Percentiles rank a stretch among this genome's conserved stretches.
Conservation (phyloP, 2,797 vertebrate genomes). For the Thaleichthys pacificus region DNA sequence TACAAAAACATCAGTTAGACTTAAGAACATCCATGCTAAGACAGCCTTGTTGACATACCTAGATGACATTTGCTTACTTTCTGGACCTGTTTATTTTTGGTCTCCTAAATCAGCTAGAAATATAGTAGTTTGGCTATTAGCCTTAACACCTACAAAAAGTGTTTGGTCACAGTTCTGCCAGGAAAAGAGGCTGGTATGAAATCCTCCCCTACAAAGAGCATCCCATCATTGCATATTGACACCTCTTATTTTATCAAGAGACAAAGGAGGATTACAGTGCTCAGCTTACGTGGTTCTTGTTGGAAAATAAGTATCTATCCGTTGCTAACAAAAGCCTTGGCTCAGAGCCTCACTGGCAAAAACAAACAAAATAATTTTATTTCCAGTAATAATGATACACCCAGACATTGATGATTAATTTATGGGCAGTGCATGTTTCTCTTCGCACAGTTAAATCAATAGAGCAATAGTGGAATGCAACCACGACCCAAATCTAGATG, state of each 20-base stretch:
- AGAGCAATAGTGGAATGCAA: neutral
- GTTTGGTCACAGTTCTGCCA: too few species aligned
- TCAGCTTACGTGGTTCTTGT: neutral
- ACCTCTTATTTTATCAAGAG: too few species aligned
- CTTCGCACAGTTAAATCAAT: neutral
- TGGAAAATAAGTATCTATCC: neutral
- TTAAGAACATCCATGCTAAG: neutral
- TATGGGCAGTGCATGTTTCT: too few species aligned
- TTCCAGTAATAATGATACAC: neutral
- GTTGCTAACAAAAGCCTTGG: neutral
- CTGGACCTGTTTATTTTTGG: neutral
- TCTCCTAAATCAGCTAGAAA: too few species aligned
- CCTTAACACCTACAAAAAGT: too few species aligned
- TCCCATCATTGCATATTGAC: too few species aligned
- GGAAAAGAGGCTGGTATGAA: too few species aligned
- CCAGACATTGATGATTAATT: constrained; percentile 11
- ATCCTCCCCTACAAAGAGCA: too few species aligned
- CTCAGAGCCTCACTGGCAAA: neutral
- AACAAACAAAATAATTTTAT: neutral
- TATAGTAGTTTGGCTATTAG: too few species aligned
- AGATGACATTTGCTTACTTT: neutral
- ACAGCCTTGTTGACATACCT: neutral
- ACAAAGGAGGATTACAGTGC: too few species aligned
- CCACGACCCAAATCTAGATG: neutral
- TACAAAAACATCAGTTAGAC: constrained; percentile 34